Percentiles rank a stretch among this genome's conserved stretches.
Conservation (phyloP, 2,113 vertebrate genomes). For the Melanostigma gelatinosum region DNA sequence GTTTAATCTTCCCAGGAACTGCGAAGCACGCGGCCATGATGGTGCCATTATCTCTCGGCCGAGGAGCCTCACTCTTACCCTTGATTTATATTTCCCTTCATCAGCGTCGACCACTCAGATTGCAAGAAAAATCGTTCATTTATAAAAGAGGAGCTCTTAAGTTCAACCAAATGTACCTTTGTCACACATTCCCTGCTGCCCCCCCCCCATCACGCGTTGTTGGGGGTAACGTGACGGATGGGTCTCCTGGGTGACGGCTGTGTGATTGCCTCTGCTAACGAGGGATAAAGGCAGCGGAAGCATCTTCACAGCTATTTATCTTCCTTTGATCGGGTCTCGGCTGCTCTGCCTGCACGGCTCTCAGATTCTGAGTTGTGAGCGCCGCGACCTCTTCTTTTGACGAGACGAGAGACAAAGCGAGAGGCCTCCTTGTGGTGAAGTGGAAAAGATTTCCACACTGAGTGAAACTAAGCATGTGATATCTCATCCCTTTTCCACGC, state of each 20-base stretch:
- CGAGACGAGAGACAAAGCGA: constrained; percentile 7
- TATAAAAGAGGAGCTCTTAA: constrained; percentile 69
- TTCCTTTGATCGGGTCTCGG: constrained; percentile 66
- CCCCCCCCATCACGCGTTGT: constrained; percentile 35
- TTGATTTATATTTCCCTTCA: constrained; percentile 80
- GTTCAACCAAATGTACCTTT: constrained; percentile 62
- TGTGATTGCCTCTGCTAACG: constrained; percentile 73
- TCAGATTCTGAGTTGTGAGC: constrained; percentile 30
- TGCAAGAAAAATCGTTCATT: constrained; percentile 72
- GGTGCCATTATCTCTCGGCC: constrained; percentile 73
- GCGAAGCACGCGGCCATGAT: constrained; percentile 71
- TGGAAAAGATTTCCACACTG: constrained; percentile 2
- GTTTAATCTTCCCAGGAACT: constrained; percentile 81
- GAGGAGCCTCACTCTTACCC: constrained; percentile 57
- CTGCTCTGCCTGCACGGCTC: constrained; percentile 31
- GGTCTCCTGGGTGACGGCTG: constrained; percentile 58
- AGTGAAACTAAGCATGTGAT: not conserved
- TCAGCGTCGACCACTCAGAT: constrained; percentile 73
- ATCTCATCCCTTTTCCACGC: not conserved
- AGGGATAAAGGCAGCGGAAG: constrained; percentile 65
- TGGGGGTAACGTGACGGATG: constrained; percentile 67
- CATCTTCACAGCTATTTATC: constrained; percentile 66
- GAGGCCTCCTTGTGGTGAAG: constrained; percentile 8
- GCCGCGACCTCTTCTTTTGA: constrained; percentile 32
- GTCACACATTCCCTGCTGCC: constrained; percentile 38